Evolutionary conservation across 2,797 vertebrate species (phyloP), one percentile per base, ranked within the genome.

Genomic region (Threskiornis aethiopicus): DNA sequence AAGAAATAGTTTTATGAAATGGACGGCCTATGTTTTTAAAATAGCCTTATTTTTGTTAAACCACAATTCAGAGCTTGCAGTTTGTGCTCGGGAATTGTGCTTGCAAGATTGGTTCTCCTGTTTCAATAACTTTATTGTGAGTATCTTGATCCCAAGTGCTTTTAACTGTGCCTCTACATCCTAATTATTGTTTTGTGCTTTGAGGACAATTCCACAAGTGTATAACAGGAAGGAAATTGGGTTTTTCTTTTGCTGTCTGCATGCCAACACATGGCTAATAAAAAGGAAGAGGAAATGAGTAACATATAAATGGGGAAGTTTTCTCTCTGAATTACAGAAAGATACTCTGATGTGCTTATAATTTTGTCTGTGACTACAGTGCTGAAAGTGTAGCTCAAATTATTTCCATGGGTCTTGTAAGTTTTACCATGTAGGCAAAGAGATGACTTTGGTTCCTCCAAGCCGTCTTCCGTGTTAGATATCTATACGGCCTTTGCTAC

Each of bases 241-340:
- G 39, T 89, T 95, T 97, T 95, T 89, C 86, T 96, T 97, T 85
- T 85, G 92, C 87, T 72, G 52, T 11, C 42, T 86, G 84, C 62
- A 35, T 39, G 91, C 89, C 92, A 96, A 55, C 82, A 71, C 57
- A 41, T 0, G 1, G 84, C 95, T 90, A 97, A 96, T 94, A 95
- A 96, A 97, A 86, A 96, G 93, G 94, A 97, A 97, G 72, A 66
- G 96, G 97, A 97, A 96, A 96, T 97, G 95, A 97, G 90, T 90
- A 96, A 96, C 86, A 61, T 17, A 84, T 18, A 89, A 95, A 90
- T 7, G 69, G 79, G 47, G 76, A 93, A 88, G 61, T 86, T 90
- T 77, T 90, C 69, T 75, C 54, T 86, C 79, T 89, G 62, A 96
- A 72, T 62, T 76, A 29, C 78, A 91, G 52, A 88, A 46, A 39